Evolutionary conservation across 2,797 vertebrate species (phyloP).

Genomic region (Echeneis naucrates): DNA sequence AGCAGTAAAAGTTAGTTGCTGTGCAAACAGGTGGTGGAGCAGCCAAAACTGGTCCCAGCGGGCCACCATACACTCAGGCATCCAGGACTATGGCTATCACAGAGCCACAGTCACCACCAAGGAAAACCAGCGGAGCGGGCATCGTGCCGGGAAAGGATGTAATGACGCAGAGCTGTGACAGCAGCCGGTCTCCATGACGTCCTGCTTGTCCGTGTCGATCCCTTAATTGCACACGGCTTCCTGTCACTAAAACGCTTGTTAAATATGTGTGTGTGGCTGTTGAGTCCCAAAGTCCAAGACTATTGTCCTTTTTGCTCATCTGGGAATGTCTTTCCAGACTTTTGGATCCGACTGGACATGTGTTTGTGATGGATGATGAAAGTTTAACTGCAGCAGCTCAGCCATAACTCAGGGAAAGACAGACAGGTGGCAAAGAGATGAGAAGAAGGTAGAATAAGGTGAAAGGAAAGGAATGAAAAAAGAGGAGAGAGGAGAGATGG

Average conservation of each 20-base stretch:
- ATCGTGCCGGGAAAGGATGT: background rate
- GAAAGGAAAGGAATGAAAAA: constrained; percentile 14
- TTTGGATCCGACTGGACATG: too few species aligned
- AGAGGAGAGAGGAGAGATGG: background rate
- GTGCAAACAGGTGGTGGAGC: constrained; percentile 65
- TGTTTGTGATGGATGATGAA: constrained; percentile 21
- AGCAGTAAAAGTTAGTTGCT: constrained; percentile 60
- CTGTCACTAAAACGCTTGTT: constrained; percentile 13
- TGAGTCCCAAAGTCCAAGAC: background rate
- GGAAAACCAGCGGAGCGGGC: constrained; percentile 14
- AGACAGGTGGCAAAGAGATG: constrained; percentile 4
- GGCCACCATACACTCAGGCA: constrained; percentile 31
- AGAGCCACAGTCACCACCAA: background rate
- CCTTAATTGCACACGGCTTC: constrained; percentile 17
- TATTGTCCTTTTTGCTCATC: too few species aligned
- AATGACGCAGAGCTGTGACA: constrained; percentile 19
- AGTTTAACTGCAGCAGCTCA: constrained; percentile 30
- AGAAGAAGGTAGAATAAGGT: constrained; percentile 28
- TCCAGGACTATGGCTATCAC: background rate
- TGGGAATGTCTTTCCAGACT: too few species aligned
- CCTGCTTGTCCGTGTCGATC: constrained; percentile 11
- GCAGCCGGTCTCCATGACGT: constrained; percentile 8
- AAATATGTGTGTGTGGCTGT: constrained; percentile 7
- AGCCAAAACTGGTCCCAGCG: constrained; percentile 39
- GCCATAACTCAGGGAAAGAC: constrained; percentile 22